Evolutionary conservation across 2,113 vertebrate genomes (phyloP), one percentile per base, ranked within the genome.

Genomic region (Petrocephalus zakoni): DNA sequence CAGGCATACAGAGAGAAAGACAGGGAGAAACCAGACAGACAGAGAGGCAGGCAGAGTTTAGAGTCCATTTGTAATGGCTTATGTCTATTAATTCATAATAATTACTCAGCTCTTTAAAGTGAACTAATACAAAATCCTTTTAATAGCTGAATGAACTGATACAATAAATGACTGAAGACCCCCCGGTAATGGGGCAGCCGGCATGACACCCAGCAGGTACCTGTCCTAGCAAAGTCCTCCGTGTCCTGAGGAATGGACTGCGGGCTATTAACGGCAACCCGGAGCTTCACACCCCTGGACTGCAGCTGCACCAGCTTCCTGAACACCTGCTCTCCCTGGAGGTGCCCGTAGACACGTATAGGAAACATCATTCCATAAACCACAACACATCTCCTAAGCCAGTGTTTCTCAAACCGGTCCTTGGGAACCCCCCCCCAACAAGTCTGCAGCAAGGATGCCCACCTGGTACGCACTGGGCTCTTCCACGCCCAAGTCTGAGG

Each of bases 251-350:
- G 85, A 0, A 90, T 94, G 4, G 81, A 82, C 91, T 96, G 95
- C 1, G 96, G 96, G 13, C 91, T 89, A 10, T 96, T 96, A 6
- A 97, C 95, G 0, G 95, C 94, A 0, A 96, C 88, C 58, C 91
- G 92, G 9, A 97, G 93, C n/a, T 92, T 89, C 29, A 96, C 91
- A 1, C 94, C 95, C 89, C 90, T 95, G 25, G 94, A 90, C 87
- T 93, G 56, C 15, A 97, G 94, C 17, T 87, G 58, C 89, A 91
- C 93, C 15, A 97, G 90, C 37, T 90, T 87, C 46, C 95, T 89
- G 17, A 97, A 95, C 5, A 96, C 92, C 61, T 87, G 75, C 86
- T 91, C 90, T 22, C 96, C 96, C 96, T 97, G 88, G 87, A 52
- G 21, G 11, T 87, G 29, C 10, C 51, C 2, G 86, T 19, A 89